Base-by-base conservation (phyloP, 2,797 vertebrate genomes). In the Sebastes aleutianus region DNA sequence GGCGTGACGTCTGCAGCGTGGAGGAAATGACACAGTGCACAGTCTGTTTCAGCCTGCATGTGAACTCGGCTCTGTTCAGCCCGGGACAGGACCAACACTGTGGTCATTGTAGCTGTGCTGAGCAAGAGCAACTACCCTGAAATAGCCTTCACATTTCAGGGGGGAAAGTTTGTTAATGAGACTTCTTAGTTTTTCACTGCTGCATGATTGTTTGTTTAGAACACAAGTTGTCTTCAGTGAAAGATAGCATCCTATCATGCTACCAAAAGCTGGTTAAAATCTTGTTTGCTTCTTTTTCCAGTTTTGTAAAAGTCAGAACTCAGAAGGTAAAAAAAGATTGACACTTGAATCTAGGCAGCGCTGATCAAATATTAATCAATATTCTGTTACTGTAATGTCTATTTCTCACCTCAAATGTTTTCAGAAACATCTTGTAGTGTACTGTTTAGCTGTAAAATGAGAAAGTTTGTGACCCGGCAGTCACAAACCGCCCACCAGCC, bases 11-110 rank as follows among this genome's bases (percentile, higher is more conserved):
- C 31, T 74, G 58, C 62, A 79, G 75, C 66, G 9, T 7, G 81
- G 78, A 87, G 78, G 84, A 85, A 85, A 70, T 89, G 87, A 89
- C 86, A 95, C 94, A 96, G 88, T 85, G 89, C 85, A 12, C 80
- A 76, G 89, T 93, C 92, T 96, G 94, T 96, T 91, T 78, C 47
- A 82, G 87, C 27, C 72, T 78, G 47, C 47, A 50, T 50, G 74
- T 87, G 86, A 91, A 72, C 77, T 83, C 79, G 59, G 76, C 83
- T 79, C 87, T 86, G 87, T 93, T 61, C 39, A 74, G 66, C 32
- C 6, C 80, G 69, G 70, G 56, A 79, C 79, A 82, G 78, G 72
- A 66, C 43, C 72, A 78, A 96, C 94, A 95, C 88, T 95, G 94
- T 36, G 74, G 59, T 84, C 86, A 92, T 88, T 94, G 91, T 94